Evolutionary conservation across 2,113 vertebrate genomes (phyloP), one percentile per base, ranked within the genome.

Genomic region (Manacus vitellinus): DNA sequence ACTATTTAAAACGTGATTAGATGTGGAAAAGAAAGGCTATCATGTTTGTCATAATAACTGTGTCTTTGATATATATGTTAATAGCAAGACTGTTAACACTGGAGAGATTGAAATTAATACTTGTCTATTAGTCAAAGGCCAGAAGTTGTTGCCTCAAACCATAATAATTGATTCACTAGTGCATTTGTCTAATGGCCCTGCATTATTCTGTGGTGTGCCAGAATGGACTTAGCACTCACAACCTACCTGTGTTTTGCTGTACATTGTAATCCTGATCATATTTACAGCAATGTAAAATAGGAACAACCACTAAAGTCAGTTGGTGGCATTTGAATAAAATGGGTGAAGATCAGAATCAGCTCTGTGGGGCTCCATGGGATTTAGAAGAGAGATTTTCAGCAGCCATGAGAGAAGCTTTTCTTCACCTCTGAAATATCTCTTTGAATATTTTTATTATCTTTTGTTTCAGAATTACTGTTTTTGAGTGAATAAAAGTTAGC

Each of bases 131-230:
- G 93, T 92, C 75, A 33, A 86, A 94, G 95, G 83, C 89, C 95
- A 95, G 83, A 92, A 96, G 80, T 66, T 96, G 86, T 97, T 97
- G 97, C 97, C 96, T 97, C 78, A 96, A 97, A 98, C 96, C 94
- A 97, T 96, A 98, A 92, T 72, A 96, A 98, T 97, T 97, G 97
- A 97, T 98, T 97, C 71, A 85, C 49, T 56, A 81, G 79, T 95
- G 89, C 91, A 95, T 98, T 97, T 97, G 89, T 98, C 91, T 97
- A 95, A 96, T 94, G 92, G 84, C 74, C 41, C 33, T 88, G 44
- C 70, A 67, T 70, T 86, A 74, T 90, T 90, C 75, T 75, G 52
- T 56, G 74, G 51, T 62, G 44, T 91, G 65, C 25, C 77, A 89
- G 41, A 80, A 91, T 43, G 58, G 67, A 90, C 62, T 13, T 30